These are phyloP conservation scores for Himalopsyche kuldschensis DNA, from an alignment of 2,888 invertebrate genomes.

Conservation along the genomic window DNA sequence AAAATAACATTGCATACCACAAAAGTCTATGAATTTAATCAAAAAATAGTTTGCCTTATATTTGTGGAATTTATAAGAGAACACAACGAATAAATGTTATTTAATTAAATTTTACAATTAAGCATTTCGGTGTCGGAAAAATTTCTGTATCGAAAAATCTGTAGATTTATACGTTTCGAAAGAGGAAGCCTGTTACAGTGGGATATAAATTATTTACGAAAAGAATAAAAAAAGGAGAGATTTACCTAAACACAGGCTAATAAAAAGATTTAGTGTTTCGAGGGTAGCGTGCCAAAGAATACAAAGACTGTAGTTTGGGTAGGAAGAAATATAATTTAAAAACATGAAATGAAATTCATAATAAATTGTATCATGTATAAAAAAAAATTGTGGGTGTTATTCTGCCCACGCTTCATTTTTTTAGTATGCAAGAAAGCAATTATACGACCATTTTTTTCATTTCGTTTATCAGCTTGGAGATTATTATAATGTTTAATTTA, in stretches of 20 bases:
- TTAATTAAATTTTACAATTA: background rate
- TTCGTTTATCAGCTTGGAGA: too few species aligned
- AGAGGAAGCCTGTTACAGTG: background rate
- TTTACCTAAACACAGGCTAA: background rate
- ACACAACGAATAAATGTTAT: background rate
- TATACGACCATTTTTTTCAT: too few species aligned
- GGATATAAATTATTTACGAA: conserved; percentile 4
- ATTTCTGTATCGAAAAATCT: background rate
- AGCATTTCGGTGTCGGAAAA: background rate
- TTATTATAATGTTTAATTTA: too few species aligned
- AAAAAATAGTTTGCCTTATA: background rate
- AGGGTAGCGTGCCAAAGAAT: background rate
- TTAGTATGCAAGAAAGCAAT: background rate
- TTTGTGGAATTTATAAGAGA: background rate
- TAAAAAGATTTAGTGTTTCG: conserved; percentile 1
- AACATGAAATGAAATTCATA: background rate
- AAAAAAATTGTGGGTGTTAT: background rate
- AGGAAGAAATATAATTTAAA: background rate
- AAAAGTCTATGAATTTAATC: too few species aligned
- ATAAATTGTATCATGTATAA: background rate
- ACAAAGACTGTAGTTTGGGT: background rate
- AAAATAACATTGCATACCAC: too few species aligned
- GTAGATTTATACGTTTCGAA: background rate
- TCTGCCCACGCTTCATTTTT: background rate
- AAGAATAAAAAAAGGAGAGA: background rate